Percentiles rank a stretch among this genome's conserved stretches.
These are phyloP conservation scores for Origma solitaria DNA, from an alignment of 2,113 vertebrate species.

Conservation along the genomic window DNA sequence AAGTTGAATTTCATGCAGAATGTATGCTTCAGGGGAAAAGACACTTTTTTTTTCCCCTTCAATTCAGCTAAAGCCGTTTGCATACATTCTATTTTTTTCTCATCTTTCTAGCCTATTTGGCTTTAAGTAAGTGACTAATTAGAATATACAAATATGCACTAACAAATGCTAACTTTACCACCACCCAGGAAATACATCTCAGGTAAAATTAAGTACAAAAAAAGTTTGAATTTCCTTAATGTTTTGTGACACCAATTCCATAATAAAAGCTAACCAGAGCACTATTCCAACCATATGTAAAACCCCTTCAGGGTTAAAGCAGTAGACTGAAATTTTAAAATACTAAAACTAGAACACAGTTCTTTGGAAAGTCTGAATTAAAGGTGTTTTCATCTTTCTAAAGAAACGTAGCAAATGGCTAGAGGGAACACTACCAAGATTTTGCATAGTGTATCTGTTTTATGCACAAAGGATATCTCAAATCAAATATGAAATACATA, in stretches of 20 bases:
- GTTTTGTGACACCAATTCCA: neutral
- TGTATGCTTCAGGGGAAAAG: constrained; percentile 30
- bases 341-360: constrained; percentile 12
- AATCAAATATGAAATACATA: neutral
- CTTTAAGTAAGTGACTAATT: neutral
- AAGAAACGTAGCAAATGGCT: neutral
- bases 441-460: neutral
- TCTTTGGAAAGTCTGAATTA: constrained; percentile 20
- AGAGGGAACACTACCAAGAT: neutral
- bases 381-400: constrained; percentile 37
- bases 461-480: neutral
- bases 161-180: neutral
- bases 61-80: constrained; percentile 28
- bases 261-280: neutral
- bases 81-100: constrained; percentile 2
- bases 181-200: neutral
- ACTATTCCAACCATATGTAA: neutral
- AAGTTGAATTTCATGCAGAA: constrained; percentile 62
- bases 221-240: neutral
- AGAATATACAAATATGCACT: neutral
- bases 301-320: constrained; percentile 4
- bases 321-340: constrained; percentile 8
- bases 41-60: neutral
- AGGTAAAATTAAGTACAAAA: neutral
- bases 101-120: neutral